Percentiles rank a stretch among this genome's conserved stretches.
Conservation (phyloP, 2,797 vertebrate genomes). For the Hoplostethus mediterraneus region DNA sequence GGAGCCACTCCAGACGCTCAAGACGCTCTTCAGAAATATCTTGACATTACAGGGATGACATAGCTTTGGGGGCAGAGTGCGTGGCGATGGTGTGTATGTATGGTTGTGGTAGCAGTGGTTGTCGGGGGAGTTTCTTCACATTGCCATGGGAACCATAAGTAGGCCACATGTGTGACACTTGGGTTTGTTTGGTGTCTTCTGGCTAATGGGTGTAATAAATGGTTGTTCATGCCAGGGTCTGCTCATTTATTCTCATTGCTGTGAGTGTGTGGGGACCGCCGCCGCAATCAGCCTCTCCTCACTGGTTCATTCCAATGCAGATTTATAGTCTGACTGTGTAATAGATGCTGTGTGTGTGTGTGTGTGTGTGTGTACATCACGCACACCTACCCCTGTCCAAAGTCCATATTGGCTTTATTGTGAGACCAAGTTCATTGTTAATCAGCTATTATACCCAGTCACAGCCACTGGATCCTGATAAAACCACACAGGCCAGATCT, state of each 20-base stretch:
- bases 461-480: slow-evolving; percentile 55
- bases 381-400: slow-evolving; percentile 26
- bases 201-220: slow-evolving; percentile 94
- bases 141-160: slow-evolving; percentile 64
- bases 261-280: slow-evolving; percentile 87
- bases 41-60: slow-evolving; percentile 40
- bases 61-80: neutral
- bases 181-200: slow-evolving; percentile 63
- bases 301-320: slow-evolving; percentile 91
- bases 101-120: slow-evolving; percentile 15
- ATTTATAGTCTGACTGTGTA: slow-evolving; percentile 91
- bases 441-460: slow-evolving; percentile 91
- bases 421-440: slow-evolving; percentile 90
- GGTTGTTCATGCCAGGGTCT: slow-evolving; percentile 89
- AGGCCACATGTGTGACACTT: slow-evolving; percentile 59
- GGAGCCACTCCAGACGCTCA: slow-evolving; percentile 56
- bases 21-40: slow-evolving; percentile 63
- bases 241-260: slow-evolving; percentile 94
- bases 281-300: slow-evolving; percentile 90
- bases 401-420: slow-evolving; percentile 76
- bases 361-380: slow-evolving; percentile 22
- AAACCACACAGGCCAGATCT: slow-evolving; percentile 73
- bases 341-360: slow-evolving; percentile 81
- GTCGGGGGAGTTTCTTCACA: slow-evolving; percentile 41
- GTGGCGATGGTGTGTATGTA: slow-evolving; percentile 48